Evolutionary conservation across 1,140 invertebrate species (phyloP).

Genomic region (Lucilia cuprina): DNA sequence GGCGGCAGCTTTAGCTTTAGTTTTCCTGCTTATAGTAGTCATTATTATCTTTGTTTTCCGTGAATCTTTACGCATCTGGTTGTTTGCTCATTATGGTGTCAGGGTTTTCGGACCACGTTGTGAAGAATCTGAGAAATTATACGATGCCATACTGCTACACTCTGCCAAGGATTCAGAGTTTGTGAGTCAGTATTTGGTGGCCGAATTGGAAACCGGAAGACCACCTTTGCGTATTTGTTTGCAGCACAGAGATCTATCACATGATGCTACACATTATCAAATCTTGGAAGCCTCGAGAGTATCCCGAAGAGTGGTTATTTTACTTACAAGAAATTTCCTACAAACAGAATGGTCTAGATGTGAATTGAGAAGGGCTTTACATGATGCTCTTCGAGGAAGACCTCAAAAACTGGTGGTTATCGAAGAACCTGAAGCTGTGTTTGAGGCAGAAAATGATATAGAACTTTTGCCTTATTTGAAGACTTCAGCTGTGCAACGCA

Average conservation of each 20-base stretch:
- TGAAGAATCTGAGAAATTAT: constrained; percentile 84
- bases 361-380: constrained; percentile 80
- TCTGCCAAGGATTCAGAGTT: constrained; percentile 92
- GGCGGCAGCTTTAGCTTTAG: constrained; percentile 76
- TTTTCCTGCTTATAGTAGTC: constrained; percentile 75
- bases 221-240: constrained; percentile 82
- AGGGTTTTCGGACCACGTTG: constrained; percentile 73
- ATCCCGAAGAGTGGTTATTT: constrained; percentile 78
- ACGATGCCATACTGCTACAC: constrained; percentile 92
- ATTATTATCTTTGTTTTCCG: constrained; percentile 83
- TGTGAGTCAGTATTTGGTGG: constrained; percentile 80
- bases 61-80: constrained; percentile 84
- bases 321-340: constrained; percentile 82
- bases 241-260: constrained; percentile 80
- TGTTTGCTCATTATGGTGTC: constrained; percentile 86
- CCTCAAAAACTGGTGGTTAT: constrained; percentile 85
- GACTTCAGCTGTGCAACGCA: constrained; percentile 81
- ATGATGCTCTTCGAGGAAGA: constrained; percentile 81
- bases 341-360: constrained; percentile 86
- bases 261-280: constrained; percentile 69
- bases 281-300: constrained; percentile 86
- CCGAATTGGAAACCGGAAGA: constrained; percentile 80
- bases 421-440: constrained; percentile 76
- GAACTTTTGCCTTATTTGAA: constrained; percentile 88
- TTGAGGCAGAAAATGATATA: constrained; percentile 80